Evolutionary conservation across 2,888 invertebrate genomes (phyloP).

Genomic region (Drosophila lacicola): DNA sequence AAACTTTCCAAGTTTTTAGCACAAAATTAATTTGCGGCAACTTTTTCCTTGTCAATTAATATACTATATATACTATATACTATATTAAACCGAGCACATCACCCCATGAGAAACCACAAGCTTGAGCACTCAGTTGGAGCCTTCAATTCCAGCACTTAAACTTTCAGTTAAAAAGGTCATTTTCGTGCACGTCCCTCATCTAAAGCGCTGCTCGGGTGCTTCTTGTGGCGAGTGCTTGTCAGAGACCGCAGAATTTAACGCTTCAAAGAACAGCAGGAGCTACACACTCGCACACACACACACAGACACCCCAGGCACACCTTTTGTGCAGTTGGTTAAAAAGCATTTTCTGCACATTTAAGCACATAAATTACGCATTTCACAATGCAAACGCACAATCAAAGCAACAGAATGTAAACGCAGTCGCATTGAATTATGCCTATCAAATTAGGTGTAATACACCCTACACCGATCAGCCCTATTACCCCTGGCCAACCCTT

Average conservation of each 20-base stretch:
- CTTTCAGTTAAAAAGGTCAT: constrained; percentile 49
- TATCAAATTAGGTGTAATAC: constrained; percentile 49
- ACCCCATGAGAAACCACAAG: constrained; percentile 5
- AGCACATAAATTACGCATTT: constrained; percentile 71
- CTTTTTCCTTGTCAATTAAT: constrained; percentile 59
- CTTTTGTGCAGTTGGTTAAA: constrained; percentile 67
- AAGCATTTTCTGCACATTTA: constrained; percentile 72
- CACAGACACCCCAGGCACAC: constrained; percentile 17
- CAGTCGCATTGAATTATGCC: constrained; percentile 64
- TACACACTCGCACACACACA: constrained; percentile 11
- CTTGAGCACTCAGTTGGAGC: constrained; percentile 9
- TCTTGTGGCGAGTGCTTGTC: constrained; percentile 34
- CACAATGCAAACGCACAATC: constrained; percentile 17
- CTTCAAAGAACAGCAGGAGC: constrained; percentile 40
- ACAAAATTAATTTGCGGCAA: constrained; percentile 5
- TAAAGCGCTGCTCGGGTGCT: constrained; percentile 43
- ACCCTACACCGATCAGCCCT: too few species aligned
- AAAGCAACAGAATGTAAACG: constrained; percentile 48
- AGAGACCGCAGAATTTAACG: constrained; percentile 71
- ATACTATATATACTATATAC: not conserved
- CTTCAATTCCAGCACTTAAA: constrained; percentile 48
- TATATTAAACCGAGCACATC: constrained; percentile 4
- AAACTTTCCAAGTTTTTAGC: not conserved
- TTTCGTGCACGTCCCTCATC: constrained; percentile 66
- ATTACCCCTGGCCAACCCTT: not conserved